phyloP scores from a whole-genome alignment of 2,797 vertebrate genomes.

The Cossypha dichroa region DNA sequence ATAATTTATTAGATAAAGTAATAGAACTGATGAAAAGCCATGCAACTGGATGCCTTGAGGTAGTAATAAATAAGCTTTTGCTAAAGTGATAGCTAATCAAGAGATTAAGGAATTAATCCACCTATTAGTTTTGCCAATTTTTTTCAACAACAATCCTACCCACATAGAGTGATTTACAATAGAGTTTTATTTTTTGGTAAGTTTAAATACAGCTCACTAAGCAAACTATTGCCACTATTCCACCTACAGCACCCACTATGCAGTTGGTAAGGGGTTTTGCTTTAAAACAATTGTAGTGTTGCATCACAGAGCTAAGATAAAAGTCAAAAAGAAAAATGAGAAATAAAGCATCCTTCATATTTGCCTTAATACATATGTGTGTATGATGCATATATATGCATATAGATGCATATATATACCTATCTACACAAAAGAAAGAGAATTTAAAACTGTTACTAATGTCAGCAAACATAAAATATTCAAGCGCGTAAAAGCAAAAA shows the following conservation, averaged over 20 bases:
- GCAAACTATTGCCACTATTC: background rate
- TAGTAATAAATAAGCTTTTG: background rate
- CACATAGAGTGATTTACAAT: background rate
- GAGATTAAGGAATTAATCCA: background rate
- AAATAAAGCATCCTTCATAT: background rate
- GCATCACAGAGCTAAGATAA: background rate
- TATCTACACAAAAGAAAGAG: background rate
- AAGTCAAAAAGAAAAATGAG: background rate
- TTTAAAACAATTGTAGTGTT: background rate
- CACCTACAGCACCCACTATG: background rate
- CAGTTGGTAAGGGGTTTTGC: background rate
- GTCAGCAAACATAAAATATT: background rate
- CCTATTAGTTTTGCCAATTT: background rate
- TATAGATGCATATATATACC: background rate
- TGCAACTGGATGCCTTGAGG: background rate
- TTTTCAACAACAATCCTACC: background rate
- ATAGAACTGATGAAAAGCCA: background rate
- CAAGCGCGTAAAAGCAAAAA: background rate
- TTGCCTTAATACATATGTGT: background rate
- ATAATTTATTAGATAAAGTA: background rate
- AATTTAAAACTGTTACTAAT: background rate
- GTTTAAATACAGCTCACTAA: background rate
- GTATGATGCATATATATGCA: background rate
- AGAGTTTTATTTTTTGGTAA: background rate
- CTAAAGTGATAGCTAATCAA: background rate